These are phyloP conservation scores for Xanthorhoe designata DNA, from an alignment of 2,888 invertebrate species.

Conservation along the genomic window DNA sequence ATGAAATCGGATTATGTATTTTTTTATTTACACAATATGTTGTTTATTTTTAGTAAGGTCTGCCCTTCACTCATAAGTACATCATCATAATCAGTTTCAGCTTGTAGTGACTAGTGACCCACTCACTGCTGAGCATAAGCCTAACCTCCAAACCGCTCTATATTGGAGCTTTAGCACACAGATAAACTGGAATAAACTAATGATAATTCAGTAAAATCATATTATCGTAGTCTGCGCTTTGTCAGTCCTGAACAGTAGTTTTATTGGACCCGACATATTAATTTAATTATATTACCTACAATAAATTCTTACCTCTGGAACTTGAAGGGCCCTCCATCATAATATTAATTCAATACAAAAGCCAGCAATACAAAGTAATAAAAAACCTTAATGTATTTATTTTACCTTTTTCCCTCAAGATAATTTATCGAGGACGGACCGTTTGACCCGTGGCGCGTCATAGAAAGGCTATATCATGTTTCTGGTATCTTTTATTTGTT, in stretches of 20 bases:
- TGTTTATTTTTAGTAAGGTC: no score
- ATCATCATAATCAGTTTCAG: no score
- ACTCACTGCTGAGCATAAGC: no score
- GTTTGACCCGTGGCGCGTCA: slow-evolving; percentile 24
- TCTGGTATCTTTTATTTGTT: slow-evolving; percentile 34
- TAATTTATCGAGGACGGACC: slow-evolving; percentile 33
- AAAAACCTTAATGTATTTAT: slow-evolving; percentile 39
- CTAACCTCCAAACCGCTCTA: no score
- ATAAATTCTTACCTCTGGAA: slow-evolving; percentile 19
- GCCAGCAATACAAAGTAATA: slow-evolving; percentile 37
- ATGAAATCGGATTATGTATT: no score
- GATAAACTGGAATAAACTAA: no score
- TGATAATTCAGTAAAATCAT: no score
- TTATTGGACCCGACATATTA: not conserved
- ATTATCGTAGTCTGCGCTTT: no score
- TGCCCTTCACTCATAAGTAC: no score
- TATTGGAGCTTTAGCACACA: no score
- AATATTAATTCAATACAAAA: slow-evolving; percentile 40
- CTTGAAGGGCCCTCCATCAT: slow-evolving; percentile 30
- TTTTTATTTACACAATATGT: no score
- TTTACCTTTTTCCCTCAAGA: slow-evolving; percentile 34
- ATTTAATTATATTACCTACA: slow-evolving; percentile 8
- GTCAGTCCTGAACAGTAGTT: not conserved
- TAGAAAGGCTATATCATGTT: not conserved
- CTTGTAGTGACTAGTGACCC: no score